phyloP scores from a whole-genome alignment of 2,797 vertebrate species.

The Hyperoplus lanceolatus region DNA sequence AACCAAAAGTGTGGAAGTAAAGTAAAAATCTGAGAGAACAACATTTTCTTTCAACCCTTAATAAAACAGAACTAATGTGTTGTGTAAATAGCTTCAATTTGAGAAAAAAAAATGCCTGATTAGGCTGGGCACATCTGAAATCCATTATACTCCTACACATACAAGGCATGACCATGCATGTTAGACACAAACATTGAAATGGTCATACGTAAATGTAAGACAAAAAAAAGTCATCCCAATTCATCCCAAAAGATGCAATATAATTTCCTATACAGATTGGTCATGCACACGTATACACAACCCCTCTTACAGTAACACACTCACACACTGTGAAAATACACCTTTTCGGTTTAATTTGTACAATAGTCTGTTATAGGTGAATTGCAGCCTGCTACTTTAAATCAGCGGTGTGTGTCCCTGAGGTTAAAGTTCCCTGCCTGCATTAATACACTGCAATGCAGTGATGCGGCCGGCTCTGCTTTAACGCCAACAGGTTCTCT shows the following conservation, averaged over 20 bases:
- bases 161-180: neutral
- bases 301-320: slow-evolving; percentile 2
- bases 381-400: slow-evolving; percentile 8
- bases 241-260: neutral
- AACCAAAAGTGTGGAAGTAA: slow-evolving; percentile 12
- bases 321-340: neutral
- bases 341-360: too few species aligned
- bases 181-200: neutral
- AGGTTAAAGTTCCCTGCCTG: slow-evolving; percentile 49
- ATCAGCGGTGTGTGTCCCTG: slow-evolving; percentile 18
- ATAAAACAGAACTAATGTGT: neutral
- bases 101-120: neutral
- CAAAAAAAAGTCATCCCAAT: neutral
- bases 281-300: neutral
- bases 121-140: neutral
- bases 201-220: neutral
- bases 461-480: slow-evolving; percentile 20
- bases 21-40: slow-evolving; percentile 1
- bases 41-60: neutral
- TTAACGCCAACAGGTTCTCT: slow-evolving; percentile 17
- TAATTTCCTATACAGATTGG: neutral
- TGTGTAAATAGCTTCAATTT: slow-evolving; percentile 16
- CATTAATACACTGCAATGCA: slow-evolving; percentile 57
- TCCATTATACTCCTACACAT: neutral
- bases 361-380: neutral